These are phyloP conservation scores for Platalea minor DNA, from an alignment of 2,797 vertebrate genomes.

Conservation along the genomic window DNA sequence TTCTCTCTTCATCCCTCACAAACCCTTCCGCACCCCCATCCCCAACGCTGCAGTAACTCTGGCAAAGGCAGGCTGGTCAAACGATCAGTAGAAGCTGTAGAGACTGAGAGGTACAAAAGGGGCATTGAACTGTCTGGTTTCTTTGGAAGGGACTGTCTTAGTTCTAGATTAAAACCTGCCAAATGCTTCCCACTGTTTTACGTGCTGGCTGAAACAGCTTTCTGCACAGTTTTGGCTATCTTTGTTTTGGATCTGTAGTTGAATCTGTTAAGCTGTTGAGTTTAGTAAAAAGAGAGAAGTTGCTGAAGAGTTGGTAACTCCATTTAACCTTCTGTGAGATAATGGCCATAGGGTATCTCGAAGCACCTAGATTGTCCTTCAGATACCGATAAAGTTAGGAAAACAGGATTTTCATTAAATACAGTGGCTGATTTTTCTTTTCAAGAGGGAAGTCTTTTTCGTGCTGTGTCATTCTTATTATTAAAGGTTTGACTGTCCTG, in stretches of 20 bases:
- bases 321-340: constrained; percentile 32
- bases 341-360: neutral
- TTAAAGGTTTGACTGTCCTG: constrained; percentile 42
- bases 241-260: constrained; percentile 26
- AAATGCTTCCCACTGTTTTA: neutral
- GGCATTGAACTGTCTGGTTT: neutral
- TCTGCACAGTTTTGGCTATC: neutral
- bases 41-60: neutral
- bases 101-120: constrained; percentile 5
- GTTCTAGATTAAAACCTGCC: constrained; percentile 10
- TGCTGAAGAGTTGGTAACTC: constrained; percentile 20
- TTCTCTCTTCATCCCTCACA: neutral
- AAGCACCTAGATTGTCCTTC: constrained; percentile 18
- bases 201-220: neutral
- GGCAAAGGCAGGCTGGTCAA: neutral
- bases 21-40: neutral
- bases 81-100: neutral
- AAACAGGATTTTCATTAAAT: constrained; percentile 40
- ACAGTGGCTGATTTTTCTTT: neutral
- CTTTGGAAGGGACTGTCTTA: constrained; percentile 8
- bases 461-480: constrained; percentile 52
- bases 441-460: neutral
- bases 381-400: constrained; percentile 7
- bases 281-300: constrained; percentile 15
- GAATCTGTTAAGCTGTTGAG: neutral